Base-by-base conservation (phyloP, 2,888 invertebrate species). In the Melanotus villosus region DNA sequence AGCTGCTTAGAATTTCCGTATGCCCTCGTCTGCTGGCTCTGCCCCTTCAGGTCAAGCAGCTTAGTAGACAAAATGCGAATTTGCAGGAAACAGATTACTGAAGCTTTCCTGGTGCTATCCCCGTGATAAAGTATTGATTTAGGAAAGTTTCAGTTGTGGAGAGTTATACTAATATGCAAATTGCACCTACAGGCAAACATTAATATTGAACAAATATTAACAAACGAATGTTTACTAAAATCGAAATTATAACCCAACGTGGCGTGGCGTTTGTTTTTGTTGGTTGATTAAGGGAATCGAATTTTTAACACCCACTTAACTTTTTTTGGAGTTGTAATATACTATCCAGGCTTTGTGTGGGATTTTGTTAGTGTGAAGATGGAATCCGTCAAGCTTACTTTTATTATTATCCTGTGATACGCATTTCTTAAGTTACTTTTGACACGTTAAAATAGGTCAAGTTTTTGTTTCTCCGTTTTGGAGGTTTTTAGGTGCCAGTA, bases 321-420 rank as follows among this genome's bases (percentile, higher is more conserved):
- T 52, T 26, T 32, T 52, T 52, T 32, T 14, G 26, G 26, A 7
- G 50, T 26, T n/a, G n/a, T n/a, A n/a, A n/a, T n/a, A n/a, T 26
- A 7, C 26, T 26, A 26, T 26, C n/a, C n/a, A n/a, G n/a, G n/a
- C n/a, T n/a, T n/a, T n/a, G n/a, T n/a, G n/a, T n/a, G n/a, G n/a
- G n/a, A n/a, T n/a, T n/a, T 52, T 52, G 16, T 52, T 26, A 32
- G 12, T 18, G 52, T 32, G 26, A 5, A 18, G 52, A 18, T 52
- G 16, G 52, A 52, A 52, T 52, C 52, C 52, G 26, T 52, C 52
- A 52, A 52, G 52, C 52, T 52, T 52, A 18, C n/a, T 32, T 16
- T 18, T n/a, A 16, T 34, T 32, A 52, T 32, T 52, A 52, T 52
- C 52, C 14, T 16, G 30, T 19, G 52, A 32, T 32, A 52, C 52